Conservation (phyloP, 2,888 invertebrate genomes). For the Capitulum mitella region DNA sequence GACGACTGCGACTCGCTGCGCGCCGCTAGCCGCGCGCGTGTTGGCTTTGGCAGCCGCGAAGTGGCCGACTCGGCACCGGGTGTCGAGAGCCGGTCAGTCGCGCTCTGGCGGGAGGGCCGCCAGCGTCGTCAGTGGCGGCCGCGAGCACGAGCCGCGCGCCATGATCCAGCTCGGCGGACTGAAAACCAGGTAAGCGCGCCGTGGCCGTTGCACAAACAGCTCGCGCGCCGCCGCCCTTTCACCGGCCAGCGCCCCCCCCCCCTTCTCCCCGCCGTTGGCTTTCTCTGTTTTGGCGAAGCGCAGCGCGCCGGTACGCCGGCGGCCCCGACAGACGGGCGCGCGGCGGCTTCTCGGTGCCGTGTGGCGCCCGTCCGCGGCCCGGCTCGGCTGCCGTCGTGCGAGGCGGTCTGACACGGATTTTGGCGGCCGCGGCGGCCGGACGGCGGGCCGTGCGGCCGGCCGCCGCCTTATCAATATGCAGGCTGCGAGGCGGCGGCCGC, state of each 20-base stretch:
- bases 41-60: neutral
- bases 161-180: neutral
- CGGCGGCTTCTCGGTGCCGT: neutral
- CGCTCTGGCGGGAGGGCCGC: neutral
- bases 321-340: neutral
- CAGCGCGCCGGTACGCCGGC: neutral
- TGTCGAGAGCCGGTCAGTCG: neutral
- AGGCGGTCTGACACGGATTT: neutral
- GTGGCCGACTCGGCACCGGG: neutral
- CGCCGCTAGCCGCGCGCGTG: neutral
- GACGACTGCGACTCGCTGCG: neutral
- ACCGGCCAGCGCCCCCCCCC: neutral
- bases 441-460: neutral
- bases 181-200: neutral
- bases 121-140: neutral
- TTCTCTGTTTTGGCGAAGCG: neutral
- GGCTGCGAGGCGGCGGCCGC: neutral
- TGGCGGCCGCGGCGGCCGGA: neutral
- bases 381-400: too few relatives aligned
- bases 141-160: neutral
- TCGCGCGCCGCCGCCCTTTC: neutral
- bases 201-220: neutral
- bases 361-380: too few relatives aligned
- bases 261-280: neutral
- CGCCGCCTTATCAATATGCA: slow-evolving; percentile 13